Evolutionary conservation across 2,888 invertebrate genomes (phyloP).

Genomic region (Diplolepis rosae): DNA sequence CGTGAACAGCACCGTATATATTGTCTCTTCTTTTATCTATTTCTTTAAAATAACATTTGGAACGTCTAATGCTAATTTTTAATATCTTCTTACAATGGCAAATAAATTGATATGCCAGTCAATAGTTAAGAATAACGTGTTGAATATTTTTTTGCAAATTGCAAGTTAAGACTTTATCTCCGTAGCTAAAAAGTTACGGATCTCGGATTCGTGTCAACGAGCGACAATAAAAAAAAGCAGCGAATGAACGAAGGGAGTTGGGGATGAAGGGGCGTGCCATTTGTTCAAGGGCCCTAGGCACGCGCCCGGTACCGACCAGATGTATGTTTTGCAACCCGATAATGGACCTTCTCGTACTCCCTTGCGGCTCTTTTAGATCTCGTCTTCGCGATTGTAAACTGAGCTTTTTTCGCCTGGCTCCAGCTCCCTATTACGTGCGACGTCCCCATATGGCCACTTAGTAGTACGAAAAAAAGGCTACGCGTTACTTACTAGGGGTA

Average conservation of each 20-base stretch:
- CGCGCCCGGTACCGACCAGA: slow-evolving; percentile 61
- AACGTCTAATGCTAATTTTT: too few relatives aligned
- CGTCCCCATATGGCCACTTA: slow-evolving; percentile 71
- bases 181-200: neutral
- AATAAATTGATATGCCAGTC: too few relatives aligned
- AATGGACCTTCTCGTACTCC: slow-evolving; percentile 68
- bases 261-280: slow-evolving; percentile 61
- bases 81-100: too few relatives aligned
- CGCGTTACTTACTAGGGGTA: slow-evolving; percentile 39
- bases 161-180: neutral
- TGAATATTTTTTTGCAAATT: too few relatives aligned
- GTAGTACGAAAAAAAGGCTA: slow-evolving; percentile 50
- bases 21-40: too few relatives aligned
- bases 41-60: too few relatives aligned
- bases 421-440: slow-evolving; percentile 58
- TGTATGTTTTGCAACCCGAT: slow-evolving; percentile 73
- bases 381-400: slow-evolving; percentile 67
- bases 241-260: slow-evolving; percentile 35
- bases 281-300: slow-evolving; percentile 57
- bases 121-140: too few relatives aligned
- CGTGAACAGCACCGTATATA: too few relatives aligned
- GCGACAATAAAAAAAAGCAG: neutral
- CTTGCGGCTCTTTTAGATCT: slow-evolving; percentile 69
- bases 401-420: slow-evolving; percentile 66
- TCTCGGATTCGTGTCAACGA: neutral